Percentiles rank a stretch among this genome's conserved stretches.
Conservation (phyloP, 2,113 vertebrate species). For the Saguinus midas region DNA sequence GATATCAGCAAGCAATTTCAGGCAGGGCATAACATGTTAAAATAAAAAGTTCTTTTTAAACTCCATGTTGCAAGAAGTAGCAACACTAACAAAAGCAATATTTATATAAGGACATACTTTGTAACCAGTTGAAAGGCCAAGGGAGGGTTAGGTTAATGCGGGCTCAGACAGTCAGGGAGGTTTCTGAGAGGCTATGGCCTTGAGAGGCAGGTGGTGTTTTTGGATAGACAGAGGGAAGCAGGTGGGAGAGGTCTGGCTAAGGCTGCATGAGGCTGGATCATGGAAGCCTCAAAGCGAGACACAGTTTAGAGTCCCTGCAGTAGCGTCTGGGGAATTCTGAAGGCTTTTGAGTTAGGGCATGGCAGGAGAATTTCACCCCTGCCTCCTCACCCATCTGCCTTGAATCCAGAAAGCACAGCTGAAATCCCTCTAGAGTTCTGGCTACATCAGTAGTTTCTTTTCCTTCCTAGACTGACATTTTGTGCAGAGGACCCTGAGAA, state of each 20-base stretch:
- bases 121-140: background rate
- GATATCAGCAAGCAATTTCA: background rate
- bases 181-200: background rate
- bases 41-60: background rate
- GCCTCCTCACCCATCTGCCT: background rate
- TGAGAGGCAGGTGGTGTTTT: background rate
- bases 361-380: background rate
- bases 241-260: background rate
- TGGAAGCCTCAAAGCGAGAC: background rate
- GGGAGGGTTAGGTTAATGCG: background rate
- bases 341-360: background rate
- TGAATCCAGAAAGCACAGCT: background rate
- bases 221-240: background rate
- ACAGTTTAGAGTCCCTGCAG: background rate
- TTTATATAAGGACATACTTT: background rate
- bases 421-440: background rate
- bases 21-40: background rate
- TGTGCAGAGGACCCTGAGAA: conserved; percentile 86
- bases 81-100: background rate
- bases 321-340: fast-evolving
- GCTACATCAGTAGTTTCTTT: background rate
- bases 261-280: background rate
- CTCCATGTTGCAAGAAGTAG: background rate
- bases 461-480: conserved; percentile 89
- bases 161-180: background rate